Conservation (phyloP, 2,888 invertebrate species). For the Leptinotarsa peninsularis region DNA sequence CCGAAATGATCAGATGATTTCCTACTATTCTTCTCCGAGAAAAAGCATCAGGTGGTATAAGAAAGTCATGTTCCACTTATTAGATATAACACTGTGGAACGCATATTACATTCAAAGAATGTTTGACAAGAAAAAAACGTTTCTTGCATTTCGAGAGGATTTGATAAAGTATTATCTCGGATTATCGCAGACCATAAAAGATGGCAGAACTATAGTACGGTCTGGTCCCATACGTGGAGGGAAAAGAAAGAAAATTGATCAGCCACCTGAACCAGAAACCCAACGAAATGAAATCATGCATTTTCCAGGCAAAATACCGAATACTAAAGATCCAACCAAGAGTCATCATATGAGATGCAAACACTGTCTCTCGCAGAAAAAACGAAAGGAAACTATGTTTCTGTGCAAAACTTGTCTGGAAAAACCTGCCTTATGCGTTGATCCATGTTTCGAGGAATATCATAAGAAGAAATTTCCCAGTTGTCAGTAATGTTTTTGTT, state of each 20-base stretch:
- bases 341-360: background rate
- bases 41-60: conserved; percentile 20
- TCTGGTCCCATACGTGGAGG: no score
- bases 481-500: background rate
- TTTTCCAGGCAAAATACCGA: background rate
- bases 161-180: no score
- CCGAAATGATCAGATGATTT: conserved; percentile 23
- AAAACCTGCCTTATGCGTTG: background rate
- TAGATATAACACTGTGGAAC: conserved; percentile 23
- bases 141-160: no score
- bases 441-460: background rate
- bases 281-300: no score
- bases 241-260: no score
- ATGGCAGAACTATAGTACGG: no score
- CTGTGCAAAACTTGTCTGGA: background rate
- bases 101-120: background rate
- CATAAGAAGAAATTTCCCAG: background rate
- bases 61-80: background rate
- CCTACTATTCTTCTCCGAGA: conserved; percentile 9
- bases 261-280: no score
- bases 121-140: no score
- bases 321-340: background rate
- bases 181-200: no score
- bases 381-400: background rate
- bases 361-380: background rate